Evolutionary conservation across 2,888 invertebrate genomes (phyloP), one percentile per base, ranked within the genome.

Genomic region (Lordiphosa andalusiaca): DNA sequence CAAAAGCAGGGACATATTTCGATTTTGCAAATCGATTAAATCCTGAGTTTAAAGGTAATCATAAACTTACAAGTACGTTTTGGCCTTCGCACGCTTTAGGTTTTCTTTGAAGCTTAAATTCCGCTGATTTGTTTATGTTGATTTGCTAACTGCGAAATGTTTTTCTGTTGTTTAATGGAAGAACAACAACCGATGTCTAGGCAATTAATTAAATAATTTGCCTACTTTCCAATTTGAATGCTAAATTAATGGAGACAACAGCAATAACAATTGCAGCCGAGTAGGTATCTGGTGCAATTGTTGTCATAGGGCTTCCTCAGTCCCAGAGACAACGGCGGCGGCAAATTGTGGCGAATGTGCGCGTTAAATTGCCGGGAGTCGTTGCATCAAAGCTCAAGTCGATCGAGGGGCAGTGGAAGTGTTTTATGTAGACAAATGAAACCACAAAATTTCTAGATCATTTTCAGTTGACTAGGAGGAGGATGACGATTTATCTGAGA

Each of bases 161-260:
- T 25, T 12, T n/a, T 4, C 7, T 23, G 7, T 7, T 7, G 1
- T 25, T 25, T 6, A 25, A 6, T 25, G 25, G 6, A 25, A 25
- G 25, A 25, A 25, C 44, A 53, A 53, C 53, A 23, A 10, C 10
- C 40, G 7, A 1, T 37, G 33, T 9, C 39, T 10, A 42, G 36
- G 51, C 77, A 67, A 81, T 77, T 76, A 81, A 81, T 81, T 47
- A 73, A 65, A 82, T 67, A 62, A 37, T 50, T 47, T 48, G 41
- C 40, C 40, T 51, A 53, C 30, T 46, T 66, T 35, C 52, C 56
- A 46, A 57, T 67, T 51, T 64, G 61, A 72, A 83, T 40, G 60
- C 55, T 35, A 57, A 59, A 53, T 50, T 67, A 59, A 67, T 67
- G 53, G 65, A 59, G 49, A 59, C 48, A 55, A 50, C 13, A 58